These are phyloP conservation scores for Acrocephalus arundinaceus DNA, from an alignment of 2,113 vertebrate genomes.

Conservation along the genomic window DNA sequence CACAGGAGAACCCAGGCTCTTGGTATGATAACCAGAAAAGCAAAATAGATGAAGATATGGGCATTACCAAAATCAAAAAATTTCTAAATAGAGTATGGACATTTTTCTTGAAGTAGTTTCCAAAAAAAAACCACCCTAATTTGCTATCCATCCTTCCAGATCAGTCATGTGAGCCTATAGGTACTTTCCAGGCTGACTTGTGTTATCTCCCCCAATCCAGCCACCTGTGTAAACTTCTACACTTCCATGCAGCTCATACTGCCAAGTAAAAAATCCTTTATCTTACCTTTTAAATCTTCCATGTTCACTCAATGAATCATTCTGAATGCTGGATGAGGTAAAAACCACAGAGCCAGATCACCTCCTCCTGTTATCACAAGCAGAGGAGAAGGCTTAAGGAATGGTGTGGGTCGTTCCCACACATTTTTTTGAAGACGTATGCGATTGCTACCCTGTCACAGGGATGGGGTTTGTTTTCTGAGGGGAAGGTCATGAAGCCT, in stretches of 20 bases:
- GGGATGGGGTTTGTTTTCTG: not conserved
- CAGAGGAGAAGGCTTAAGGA: conserved; percentile 14
- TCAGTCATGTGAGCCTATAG: not conserved
- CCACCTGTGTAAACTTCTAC: not conserved
- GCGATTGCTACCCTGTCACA: not conserved
- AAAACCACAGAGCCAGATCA: not conserved
- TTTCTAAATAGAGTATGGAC: not conserved
- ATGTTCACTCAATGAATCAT: not conserved
- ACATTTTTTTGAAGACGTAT: not conserved
- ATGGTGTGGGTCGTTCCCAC: not conserved
- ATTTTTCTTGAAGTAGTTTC: not conserved
- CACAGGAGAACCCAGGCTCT: not conserved
- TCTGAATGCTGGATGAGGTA: not conserved
- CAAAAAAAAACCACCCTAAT: not conserved
- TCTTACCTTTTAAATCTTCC: not conserved
- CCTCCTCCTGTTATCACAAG: not conserved
- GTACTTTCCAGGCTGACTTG: not conserved
- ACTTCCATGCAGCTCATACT: not conserved
- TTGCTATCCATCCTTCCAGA: not conserved
- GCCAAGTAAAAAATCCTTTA: not conserved
- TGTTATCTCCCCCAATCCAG: not conserved
- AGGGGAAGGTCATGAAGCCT: not conserved
- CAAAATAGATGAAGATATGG: not conserved
- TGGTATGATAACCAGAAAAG: not conserved
- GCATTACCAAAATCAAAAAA: not conserved